Evolutionary conservation across 2,113 vertebrate species (phyloP).

Genomic region (Romanogobio albipinnatus): DNA sequence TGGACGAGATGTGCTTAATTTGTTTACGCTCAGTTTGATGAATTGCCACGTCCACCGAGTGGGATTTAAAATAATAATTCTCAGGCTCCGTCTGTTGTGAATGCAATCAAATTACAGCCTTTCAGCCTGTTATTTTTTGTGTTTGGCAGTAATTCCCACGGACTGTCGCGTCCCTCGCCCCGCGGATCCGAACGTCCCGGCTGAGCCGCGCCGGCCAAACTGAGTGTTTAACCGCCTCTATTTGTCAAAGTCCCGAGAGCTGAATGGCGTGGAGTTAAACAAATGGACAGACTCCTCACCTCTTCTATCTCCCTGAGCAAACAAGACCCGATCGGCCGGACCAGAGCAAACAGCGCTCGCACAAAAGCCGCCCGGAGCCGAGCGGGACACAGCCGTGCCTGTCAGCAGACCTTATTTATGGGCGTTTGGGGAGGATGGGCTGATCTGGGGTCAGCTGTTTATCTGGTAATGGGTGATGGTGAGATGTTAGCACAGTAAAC

Average conservation of each 20-base stretch:
- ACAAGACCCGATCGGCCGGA: constrained; percentile 50
- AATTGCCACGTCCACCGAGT: neutral
- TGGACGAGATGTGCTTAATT: constrained; percentile 2
- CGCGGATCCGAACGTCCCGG: no score
- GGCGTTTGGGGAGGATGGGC: neutral
- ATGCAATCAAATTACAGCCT: constrained; percentile 2
- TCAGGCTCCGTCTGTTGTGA: neutral
- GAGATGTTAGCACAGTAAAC: neutral
- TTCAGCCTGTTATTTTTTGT: constrained; percentile 4
- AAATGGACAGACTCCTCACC: constrained; percentile 74
- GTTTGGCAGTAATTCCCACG: neutral
- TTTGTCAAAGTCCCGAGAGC: constrained; percentile 73
- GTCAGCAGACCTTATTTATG: constrained; percentile 52
- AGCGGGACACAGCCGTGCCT: neutral
- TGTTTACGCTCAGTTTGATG: constrained; percentile 31
- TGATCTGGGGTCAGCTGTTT: neutral
- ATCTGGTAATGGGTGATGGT: neutral
- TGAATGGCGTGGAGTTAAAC: constrained; percentile 78
- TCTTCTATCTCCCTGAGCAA: constrained; percentile 63
- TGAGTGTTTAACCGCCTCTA: constrained; percentile 69
- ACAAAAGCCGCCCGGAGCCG: constrained; percentile 61
- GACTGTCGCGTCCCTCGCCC: neutral
- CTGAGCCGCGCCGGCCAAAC: constrained; percentile 37
- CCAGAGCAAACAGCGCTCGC: constrained; percentile 63
- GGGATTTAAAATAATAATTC: neutral